Percentiles rank a stretch among this genome's conserved stretches.
These are phyloP conservation scores for Dendropsophus ebraccatus DNA, from an alignment of 2,113 vertebrate species.

Conservation along the genomic window DNA sequence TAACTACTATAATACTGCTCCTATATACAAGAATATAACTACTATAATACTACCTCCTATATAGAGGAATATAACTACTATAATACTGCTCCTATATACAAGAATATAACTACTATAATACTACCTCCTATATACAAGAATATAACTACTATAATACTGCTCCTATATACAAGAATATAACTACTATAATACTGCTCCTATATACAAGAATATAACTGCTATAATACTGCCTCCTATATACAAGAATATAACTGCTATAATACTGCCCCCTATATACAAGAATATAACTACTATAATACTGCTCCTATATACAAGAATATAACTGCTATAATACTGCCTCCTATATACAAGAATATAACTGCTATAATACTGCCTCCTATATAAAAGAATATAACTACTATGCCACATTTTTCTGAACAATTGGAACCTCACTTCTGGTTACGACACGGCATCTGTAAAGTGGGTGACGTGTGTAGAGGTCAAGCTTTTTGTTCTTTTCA, in stretches of 20 bases:
- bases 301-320: constrained; percentile 3
- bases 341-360: constrained; percentile 16
- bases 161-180: background rate
- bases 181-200: constrained; percentile 5
- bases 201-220: constrained; percentile 3
- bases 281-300: constrained; percentile 12
- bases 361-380: constrained; percentile 15
- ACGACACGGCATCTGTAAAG: background rate
- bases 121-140: background rate
- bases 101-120: too few species aligned
- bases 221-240: background rate
- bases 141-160: background rate
- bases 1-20: background rate
- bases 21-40: constrained; percentile 15
- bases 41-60: constrained; percentile 1
- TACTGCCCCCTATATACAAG: background rate
- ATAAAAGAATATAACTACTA: constrained; percentile 24
- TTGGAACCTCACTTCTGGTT: too few species aligned
- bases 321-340: constrained; percentile 7
- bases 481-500: too few species aligned
- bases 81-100: background rate
- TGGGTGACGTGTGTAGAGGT: too few species aligned
- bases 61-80: constrained; percentile 24
- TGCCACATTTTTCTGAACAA: background rate
- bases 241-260: constrained; percentile 2